Evolutionary conservation across 2,113 vertebrate genomes (phyloP).

Genomic region (Sinocyclocheilus anshuiensis): DNA sequence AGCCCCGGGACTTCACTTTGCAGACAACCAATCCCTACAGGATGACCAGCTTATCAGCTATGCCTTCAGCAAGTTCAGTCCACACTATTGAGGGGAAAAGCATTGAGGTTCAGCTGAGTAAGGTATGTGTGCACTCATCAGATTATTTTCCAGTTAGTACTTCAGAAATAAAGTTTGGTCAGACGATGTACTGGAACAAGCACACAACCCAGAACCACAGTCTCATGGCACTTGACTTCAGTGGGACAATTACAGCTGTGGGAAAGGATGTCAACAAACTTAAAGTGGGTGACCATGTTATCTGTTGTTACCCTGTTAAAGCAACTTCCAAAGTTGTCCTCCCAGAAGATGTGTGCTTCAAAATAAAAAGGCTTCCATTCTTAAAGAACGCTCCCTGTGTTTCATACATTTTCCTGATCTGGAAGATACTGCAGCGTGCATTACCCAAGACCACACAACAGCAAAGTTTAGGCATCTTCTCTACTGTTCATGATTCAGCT

Average conservation of each 20-base stretch:
- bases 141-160: conserved; percentile 83
- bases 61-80: conserved; percentile 29
- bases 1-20: conserved; percentile 68
- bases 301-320: conserved; percentile 77
- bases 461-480: conserved; percentile 74
- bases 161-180: conserved; percentile 76
- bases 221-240: conserved; percentile 82
- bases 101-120: conserved; percentile 76
- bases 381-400: conserved; percentile 78
- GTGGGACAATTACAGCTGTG: conserved; percentile 76
- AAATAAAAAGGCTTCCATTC: conserved; percentile 70
- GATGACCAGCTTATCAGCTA: conserved; percentile 69
- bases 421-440: conserved; percentile 75
- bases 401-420: conserved; percentile 81
- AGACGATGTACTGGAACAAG: conserved; percentile 81
- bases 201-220: conserved; percentile 69
- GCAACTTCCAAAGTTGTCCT: conserved; percentile 72
- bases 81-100: conserved; percentile 59
- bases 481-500: conserved; percentile 71
- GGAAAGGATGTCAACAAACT: conserved; percentile 73
- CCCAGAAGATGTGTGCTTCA: conserved; percentile 77
- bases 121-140: conserved; percentile 81
- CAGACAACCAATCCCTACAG: conserved; percentile 76
- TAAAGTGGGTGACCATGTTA: conserved; percentile 79
- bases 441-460: conserved; percentile 65